Evolutionary conservation across 2,113 vertebrate species (phyloP), one percentile per base, ranked within the genome.

Genomic region (Neodontobutis hainanensis): DNA sequence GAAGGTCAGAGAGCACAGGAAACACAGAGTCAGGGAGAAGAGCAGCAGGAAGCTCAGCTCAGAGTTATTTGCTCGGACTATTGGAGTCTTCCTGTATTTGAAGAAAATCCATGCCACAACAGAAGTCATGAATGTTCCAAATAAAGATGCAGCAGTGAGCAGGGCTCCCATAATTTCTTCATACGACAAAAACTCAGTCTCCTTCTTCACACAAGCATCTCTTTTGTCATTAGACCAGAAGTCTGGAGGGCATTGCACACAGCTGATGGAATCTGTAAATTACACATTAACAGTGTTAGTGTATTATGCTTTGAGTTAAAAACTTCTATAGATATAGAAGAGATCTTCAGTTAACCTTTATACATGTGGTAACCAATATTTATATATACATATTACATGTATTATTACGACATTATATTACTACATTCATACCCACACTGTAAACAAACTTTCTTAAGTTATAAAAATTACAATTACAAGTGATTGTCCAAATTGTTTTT

Each of bases 1-100:
- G 76, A 91, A 91, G 14, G 84, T 89, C 62, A 91, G 61, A 65
- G 89, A 89, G 44, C 89, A 90, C 59, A 91, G 81, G 65, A 92
- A 90, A 70, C 90, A 90, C 66, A 27, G 19, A 27, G 19, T 27
- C 19, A 27, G 19, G 19, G 19, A 27, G 19, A 27, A 27, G 19
- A 27, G 19, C 19, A 27, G 19, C 19, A 27, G 19, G 19, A 27
- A 27, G 19, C 19, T 27, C 19, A 89, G 44, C 75, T 90, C 86
- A 50, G 87, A 87, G 82, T 90, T 86, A 58, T 87, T 88, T 49
- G 85, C 85, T 15, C 67, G 85, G 16, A 90, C 85, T 4, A 90
- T 83, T 3, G 90, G 89, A 34, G 81, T 90, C 15, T 84, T 75
- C 47, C 87, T 91, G 62, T 89, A 56, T 73, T 56, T 85, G 53